These are phyloP conservation scores for Chrysomela aeneicollis DNA, from an alignment of 2,888 invertebrate species.

Conservation along the genomic window DNA sequence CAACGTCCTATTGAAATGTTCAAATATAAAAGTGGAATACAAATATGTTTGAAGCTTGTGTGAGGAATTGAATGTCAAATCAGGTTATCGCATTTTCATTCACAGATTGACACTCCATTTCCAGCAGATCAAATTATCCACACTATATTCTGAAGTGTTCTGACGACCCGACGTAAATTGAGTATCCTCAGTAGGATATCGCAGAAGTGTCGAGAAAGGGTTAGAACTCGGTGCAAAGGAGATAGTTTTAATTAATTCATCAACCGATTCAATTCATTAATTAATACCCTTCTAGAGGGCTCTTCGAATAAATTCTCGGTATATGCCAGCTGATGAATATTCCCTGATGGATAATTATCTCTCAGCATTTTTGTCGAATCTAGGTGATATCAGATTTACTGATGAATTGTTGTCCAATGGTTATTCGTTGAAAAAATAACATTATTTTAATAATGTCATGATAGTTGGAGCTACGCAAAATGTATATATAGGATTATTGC, in stretches of 20 bases:
- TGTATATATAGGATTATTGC: no score
- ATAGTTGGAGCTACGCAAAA: no score
- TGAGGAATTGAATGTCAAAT: background rate
- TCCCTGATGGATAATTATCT: no score
- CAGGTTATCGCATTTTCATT: background rate
- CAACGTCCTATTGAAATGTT: no score
- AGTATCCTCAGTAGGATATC: constrained; percentile 52
- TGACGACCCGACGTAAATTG: constrained; percentile 53
- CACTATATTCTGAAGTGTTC: background rate
- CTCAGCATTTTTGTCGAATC: constrained; percentile 15
- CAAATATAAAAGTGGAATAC: no score
- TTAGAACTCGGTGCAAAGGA: constrained; percentile 54
- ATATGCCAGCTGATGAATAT: constrained; percentile 55
- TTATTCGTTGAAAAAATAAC: no score
- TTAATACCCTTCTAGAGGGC: constrained; percentile 62
- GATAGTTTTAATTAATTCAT: constrained; percentile 70
- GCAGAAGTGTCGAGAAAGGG: constrained; percentile 47
- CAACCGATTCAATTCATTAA: constrained; percentile 68
- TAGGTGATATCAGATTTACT: background rate
- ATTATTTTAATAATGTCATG: no score
- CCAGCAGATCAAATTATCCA: background rate
- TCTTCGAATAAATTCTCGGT: constrained; percentile 58
- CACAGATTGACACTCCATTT: no score
- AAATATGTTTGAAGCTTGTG: no score
- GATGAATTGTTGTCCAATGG: background rate